Evolutionary conservation across 2,888 invertebrate genomes (phyloP).

Genomic region (Fabriciana adippe): DNA sequence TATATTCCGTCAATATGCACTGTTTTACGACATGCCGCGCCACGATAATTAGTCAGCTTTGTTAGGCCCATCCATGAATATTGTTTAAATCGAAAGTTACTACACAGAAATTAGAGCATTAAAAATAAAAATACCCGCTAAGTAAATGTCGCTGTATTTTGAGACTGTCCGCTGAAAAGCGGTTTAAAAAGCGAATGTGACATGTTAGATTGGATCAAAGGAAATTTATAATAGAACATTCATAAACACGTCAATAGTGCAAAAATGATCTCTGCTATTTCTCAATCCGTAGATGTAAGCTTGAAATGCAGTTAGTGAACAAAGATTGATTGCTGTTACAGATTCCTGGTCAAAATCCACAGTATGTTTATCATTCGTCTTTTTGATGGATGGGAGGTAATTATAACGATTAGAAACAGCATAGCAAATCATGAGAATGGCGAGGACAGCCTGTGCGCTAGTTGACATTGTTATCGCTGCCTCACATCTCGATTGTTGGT

Average conservation of each 20-base stretch:
- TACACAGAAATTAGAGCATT: constrained; percentile 48
- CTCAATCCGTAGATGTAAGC: constrained; percentile 56
- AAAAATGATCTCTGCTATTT: constrained; percentile 78
- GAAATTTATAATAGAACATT: constrained; percentile 65
- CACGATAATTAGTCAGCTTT: constrained; percentile 82
- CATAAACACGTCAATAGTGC: constrained; percentile 73
- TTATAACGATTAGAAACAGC: constrained; percentile 77
- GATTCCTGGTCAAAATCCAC: constrained; percentile 55
- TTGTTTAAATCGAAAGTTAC: constrained; percentile 46
- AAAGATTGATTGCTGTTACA: constrained; percentile 63
- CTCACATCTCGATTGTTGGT: constrained; percentile 77
- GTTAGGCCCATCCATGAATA: constrained; percentile 75
- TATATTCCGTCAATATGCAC: constrained; percentile 83
- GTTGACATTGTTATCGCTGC: constrained; percentile 74
- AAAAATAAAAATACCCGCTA: constrained; percentile 23
- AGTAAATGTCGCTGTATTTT: constrained; percentile 11
- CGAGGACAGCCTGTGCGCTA: constrained; percentile 69
- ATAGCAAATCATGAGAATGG: constrained; percentile 79
- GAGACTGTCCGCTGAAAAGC: constrained; percentile 19
- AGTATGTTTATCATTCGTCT: constrained; percentile 70
- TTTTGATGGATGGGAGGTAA: constrained; percentile 77
- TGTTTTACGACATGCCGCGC: constrained; percentile 81
- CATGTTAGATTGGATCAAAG: constrained; percentile 70
- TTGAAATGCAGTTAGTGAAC: constrained; percentile 26
- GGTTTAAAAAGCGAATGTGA: constrained; percentile 32